Evolutionary conservation across 2,797 vertebrate genomes (phyloP).

Genomic region (Lacerta bilineata): DNA sequence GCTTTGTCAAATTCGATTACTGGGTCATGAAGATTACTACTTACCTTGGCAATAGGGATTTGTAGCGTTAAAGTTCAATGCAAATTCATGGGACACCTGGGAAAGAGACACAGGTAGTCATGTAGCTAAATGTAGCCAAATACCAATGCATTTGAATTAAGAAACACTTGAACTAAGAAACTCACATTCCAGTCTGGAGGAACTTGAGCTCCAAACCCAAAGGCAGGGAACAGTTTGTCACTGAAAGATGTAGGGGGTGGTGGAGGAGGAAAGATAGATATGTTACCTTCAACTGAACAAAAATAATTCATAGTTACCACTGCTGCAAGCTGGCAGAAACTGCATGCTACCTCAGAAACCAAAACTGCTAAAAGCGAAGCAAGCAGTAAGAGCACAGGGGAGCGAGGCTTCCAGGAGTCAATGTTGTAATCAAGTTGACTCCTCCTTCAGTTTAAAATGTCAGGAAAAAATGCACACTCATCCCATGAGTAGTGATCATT

Average conservation of each 20-base stretch:
- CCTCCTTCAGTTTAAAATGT: not conserved
- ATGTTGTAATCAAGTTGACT: not conserved
- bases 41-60: constrained; percentile 92
- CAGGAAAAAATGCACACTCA: not conserved
- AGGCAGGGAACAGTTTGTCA: constrained; percentile 93
- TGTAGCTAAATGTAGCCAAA: constrained; percentile 11
- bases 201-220: constrained; percentile 95
- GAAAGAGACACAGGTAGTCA: constrained; percentile 45
- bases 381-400: not conserved
- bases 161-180: not conserved
- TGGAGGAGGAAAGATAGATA: not conserved
- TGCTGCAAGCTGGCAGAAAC: not conserved
- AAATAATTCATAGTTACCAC: not conserved
- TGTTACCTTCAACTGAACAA: constrained; percentile 17
- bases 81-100: constrained; percentile 93
- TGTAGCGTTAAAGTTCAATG: constrained; percentile 92
- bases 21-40: constrained; percentile 34
- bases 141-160: accelerated
- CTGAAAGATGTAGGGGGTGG: constrained; percentile 74
- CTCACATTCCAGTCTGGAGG: constrained; percentile 91
- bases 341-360: not conserved
- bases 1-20: not conserved
- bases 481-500: not conserved
- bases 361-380: not conserved
- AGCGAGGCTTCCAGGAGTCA: not conserved